phyloP scores from a whole-genome alignment of 2,888 invertebrate species.

The Celastrina argiolus region DNA sequence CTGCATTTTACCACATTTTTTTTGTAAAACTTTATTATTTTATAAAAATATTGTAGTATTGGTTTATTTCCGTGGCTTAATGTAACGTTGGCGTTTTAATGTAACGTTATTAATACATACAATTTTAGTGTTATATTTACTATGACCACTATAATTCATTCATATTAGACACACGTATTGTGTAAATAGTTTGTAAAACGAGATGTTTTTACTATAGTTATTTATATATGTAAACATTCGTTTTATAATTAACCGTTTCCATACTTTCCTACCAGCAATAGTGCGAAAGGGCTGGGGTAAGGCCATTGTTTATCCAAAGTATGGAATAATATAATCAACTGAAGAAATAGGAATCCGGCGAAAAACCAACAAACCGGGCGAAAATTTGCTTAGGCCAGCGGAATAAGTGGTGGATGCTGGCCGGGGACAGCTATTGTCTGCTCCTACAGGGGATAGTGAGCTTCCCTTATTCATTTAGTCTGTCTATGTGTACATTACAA shows the following conservation, averaged over 20 bases:
- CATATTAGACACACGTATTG: too few species aligned
- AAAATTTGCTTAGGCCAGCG: constrained; percentile 78
- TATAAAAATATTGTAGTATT: too few species aligned
- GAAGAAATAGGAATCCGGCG: constrained; percentile 75
- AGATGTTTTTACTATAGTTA: too few species aligned
- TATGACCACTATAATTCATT: too few species aligned
- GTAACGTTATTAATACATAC: too few species aligned
- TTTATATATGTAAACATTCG: too few species aligned
- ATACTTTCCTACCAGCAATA: constrained; percentile 54
- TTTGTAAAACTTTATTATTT: too few species aligned
- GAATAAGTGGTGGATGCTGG: constrained; percentile 68
- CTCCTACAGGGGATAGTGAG: constrained; percentile 29
- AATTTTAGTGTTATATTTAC: too few species aligned
- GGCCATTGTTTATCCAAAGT: constrained; percentile 74
- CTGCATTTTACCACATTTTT: too few species aligned
- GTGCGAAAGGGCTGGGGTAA: constrained; percentile 69
- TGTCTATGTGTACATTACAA: constrained; percentile 24
- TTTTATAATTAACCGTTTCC: constrained; percentile 38
- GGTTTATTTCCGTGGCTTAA: too few species aligned
- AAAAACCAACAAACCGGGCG: constrained; percentile 72
- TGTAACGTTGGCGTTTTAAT: too few species aligned
- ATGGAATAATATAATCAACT: constrained; percentile 77
- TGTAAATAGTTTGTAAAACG: too few species aligned
- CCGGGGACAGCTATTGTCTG: constrained; percentile 60
- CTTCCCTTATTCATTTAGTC: constrained; percentile 25